These are phyloP conservation scores for Eulacestoma nigropectus DNA, from an alignment of 2,113 vertebrate species.

Conservation along the genomic window DNA sequence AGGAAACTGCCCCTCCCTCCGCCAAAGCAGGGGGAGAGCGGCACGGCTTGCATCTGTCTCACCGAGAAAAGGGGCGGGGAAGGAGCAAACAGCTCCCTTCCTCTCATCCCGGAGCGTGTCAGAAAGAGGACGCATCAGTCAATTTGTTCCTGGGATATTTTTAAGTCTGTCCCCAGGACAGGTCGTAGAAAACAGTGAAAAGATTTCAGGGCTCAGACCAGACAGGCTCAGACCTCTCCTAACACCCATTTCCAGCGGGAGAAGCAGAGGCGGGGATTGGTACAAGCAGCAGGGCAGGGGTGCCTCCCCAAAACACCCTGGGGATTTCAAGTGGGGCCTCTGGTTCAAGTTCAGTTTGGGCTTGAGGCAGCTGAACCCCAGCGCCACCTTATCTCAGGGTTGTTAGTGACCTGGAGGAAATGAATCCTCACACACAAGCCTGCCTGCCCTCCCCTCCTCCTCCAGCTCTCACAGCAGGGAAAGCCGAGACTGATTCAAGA, in stretches of 20 bases:
- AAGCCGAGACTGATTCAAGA: neutral
- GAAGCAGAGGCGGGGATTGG: neutral
- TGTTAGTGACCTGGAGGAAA: neutral
- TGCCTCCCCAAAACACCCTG: neutral
- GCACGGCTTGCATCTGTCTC: neutral
- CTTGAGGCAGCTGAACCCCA: neutral
- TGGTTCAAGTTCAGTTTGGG: neutral
- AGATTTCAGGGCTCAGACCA: neutral
- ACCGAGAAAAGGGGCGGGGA: neutral
- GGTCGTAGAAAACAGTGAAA: neutral
- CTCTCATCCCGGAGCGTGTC: neutral
- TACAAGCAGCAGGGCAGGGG: neutral
- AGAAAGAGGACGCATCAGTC: neutral
- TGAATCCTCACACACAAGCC: neutral
- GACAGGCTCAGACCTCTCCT: neutral
- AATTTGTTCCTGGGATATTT: neutral
- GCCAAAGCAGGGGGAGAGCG: neutral
- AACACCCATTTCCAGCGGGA: neutral
- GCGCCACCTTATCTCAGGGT: neutral
- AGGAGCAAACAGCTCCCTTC: neutral
- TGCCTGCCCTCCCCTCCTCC: neutral
- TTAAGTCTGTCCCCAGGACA: neutral
- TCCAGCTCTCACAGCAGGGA: neutral
- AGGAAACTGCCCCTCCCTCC: slow-evolving; percentile 44
- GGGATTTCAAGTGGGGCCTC: neutral